Evolutionary conservation across 1,140 invertebrate species (phyloP).

Genomic region (Marisa cornuarietis): DNA sequence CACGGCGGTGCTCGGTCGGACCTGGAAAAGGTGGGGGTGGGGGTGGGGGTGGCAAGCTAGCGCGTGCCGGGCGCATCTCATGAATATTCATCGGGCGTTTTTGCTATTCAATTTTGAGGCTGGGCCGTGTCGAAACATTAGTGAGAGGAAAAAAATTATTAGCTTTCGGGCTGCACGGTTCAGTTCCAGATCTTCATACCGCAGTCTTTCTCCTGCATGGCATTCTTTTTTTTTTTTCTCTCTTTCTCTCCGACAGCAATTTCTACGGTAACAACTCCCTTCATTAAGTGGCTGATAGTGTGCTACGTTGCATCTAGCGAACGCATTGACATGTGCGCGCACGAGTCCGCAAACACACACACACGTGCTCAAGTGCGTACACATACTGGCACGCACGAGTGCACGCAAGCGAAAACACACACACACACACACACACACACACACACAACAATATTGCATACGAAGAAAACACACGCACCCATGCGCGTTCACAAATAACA

Average conservation of each 20-base stretch:
- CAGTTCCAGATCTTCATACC: neutral
- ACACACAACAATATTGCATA: neutral
- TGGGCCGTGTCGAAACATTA: no score
- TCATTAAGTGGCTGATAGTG: no score
- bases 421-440: slow-evolving; percentile 10
- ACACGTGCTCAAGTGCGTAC: neutral
- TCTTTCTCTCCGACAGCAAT: neutral
- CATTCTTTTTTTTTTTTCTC: neutral
- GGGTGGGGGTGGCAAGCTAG: no score
- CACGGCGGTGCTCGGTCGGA: no score
- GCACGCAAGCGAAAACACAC: slow-evolving; percentile 1
- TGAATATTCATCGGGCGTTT: no score
- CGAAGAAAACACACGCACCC: neutral
- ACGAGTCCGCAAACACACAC: neutral
- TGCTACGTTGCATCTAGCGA: neutral
- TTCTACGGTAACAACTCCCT: neutral
- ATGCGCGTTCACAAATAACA: neutral
- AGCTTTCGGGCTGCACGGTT: no score
- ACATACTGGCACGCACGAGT: no score
- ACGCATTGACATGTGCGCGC: neutral
- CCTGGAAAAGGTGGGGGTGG: no score
- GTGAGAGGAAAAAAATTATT: no score
- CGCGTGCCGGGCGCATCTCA: no score
- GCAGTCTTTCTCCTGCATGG: neutral
- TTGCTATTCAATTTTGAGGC: no score